Evolutionary conservation across 2,888 invertebrate genomes (phyloP), one percentile per base, ranked within the genome.

Genomic region (Holacanthella duospinosa): DNA sequence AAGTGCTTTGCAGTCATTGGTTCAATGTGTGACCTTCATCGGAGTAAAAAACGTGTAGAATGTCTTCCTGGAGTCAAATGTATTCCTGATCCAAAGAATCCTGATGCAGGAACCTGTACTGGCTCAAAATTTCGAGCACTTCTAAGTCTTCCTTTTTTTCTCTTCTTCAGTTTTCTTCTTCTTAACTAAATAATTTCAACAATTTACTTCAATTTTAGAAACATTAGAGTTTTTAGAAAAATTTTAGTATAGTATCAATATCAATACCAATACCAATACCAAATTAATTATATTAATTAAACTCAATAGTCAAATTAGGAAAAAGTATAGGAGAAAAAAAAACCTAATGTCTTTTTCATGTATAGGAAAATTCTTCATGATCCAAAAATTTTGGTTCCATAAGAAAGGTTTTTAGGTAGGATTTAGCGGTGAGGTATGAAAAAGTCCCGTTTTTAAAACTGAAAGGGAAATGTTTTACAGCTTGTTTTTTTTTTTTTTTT

Each of bases 11-110:
- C 55, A 16, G 16, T 19, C 27, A 12, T 6, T 55, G 55, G 55
- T 6, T 6, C 55, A 6, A 55, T 55, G 55, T 55, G 55, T 29
- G 28, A 55, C 55, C 6, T 29, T 16, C 27, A 55, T 29, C 29
- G 25, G 21, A 29, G 6, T 24, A 55, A 28, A 19, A 29, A 12
- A 26, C 55, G 55, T 3, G 29, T 55, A 9, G 19, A 6, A 25
- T 55, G 55, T 21, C 27, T 28, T 3, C 55, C 55, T 12, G 55
- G 55, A 4, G 55, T 55, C 55, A 55, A 55, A 21, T 55, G 55
- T 21, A 12, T 12, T n/a, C 55, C 55, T 6, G 19, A 26, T 16
- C 29, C 55, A 26, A 55, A 55, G 4, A 55, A 48, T 48, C 19
- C 48, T 16, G 48, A 4, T 16, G 48, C 48, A 16, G 48, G 48